A percentile compares a stretch with the other conserved stretches of the same genome.
These are phyloP conservation scores for Centropyge bicolor DNA, from an alignment of 2,797 vertebrate genomes.

Conservation along the genomic window DNA sequence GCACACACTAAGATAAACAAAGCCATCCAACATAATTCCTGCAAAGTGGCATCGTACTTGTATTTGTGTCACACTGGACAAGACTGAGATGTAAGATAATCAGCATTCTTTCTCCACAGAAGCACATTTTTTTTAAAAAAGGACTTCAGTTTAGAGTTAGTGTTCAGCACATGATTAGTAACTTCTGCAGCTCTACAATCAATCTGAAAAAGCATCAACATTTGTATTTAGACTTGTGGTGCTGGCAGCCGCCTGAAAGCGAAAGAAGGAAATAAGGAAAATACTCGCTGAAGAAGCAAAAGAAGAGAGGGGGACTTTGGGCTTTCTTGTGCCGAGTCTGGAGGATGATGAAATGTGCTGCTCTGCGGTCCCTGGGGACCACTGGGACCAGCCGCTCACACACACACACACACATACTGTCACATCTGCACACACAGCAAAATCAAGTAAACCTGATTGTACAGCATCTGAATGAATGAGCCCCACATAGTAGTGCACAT, in stretches of 20 bases:
- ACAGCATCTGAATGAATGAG: conserved; percentile 55
- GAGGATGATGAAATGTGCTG: conserved; percentile 76
- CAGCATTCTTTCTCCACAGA: background rate
- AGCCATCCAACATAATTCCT: background rate
- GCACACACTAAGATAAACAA: background rate
- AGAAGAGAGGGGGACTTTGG: conserved; percentile 61
- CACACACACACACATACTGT: conserved; percentile 10
- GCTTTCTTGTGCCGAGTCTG: conserved; percentile 57
- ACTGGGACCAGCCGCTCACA: conserved; percentile 48
- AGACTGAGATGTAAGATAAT: background rate
- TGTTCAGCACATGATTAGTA: background rate
- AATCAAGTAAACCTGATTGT: conserved; percentile 67
- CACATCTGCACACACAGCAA: conserved; percentile 71
- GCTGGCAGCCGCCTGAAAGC: conserved; percentile 16
- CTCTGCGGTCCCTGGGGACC: conserved; percentile 59
- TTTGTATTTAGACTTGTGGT: conserved; percentile 20
- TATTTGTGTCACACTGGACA: background rate
- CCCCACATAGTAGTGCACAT: conserved; percentile 30
- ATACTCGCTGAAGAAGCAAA: conserved; percentile 70
- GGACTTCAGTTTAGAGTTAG: background rate
- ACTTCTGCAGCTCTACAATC: conserved; percentile 1
- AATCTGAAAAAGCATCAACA: conserved; percentile 12
- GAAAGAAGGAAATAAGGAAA: conserved; percentile 55
- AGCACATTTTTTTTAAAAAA: conserved; percentile 4
- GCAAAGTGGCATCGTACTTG: background rate